Base-by-base conservation (phyloP, 2,113 vertebrate species). In the Gymnarchus niloticus region DNA sequence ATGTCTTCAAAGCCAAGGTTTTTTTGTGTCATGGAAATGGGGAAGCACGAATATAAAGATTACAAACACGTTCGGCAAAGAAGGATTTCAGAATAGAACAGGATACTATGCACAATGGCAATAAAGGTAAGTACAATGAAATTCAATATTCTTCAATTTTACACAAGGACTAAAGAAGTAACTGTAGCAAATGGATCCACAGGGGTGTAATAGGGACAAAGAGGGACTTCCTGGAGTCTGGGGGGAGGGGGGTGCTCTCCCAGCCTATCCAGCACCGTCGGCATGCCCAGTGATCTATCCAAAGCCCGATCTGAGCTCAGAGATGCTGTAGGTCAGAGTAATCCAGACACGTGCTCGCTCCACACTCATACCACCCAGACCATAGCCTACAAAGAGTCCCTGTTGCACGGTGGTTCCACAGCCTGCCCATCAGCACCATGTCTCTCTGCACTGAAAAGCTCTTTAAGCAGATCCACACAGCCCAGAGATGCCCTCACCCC, bases 401-500 rank as follows among this genome's bases (percentile, higher is more conserved):
- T 76, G 12, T 2, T 28, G 6, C 5, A 33, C 28, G 3, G 69
- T 12, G 33, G 69, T 9, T 7, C 69, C 56, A 85, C 85, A 56
- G 80, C 78, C 5, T 21, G 61, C 21, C 44, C 49, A 54, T 52
- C 56, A 86, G 80, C 56, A 28, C 78, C 57, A 59, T 8, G 25
- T 7, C 28, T 44, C 83, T 23, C 41, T 87, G 88, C 56, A 78
- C 85, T 81, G 80, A 86, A 87, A 89, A 90, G 87, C 88, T 82
- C 81, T 84, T 88, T 89, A 89, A 77, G 76, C 51, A 46, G 87
- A 77, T 84, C 85, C 56, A 56, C 87, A 61, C 86, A 86, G 84
- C 83, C 81, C 83, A 77, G 85, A 85, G 84, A 83, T 84, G 87
- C 87, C 81, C 84, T 56, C 84, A 80, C 37, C 44, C 69, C 56